phyloP scores from a whole-genome alignment of 2,113 vertebrate species.

The Hyperopisus bebe region DNA sequence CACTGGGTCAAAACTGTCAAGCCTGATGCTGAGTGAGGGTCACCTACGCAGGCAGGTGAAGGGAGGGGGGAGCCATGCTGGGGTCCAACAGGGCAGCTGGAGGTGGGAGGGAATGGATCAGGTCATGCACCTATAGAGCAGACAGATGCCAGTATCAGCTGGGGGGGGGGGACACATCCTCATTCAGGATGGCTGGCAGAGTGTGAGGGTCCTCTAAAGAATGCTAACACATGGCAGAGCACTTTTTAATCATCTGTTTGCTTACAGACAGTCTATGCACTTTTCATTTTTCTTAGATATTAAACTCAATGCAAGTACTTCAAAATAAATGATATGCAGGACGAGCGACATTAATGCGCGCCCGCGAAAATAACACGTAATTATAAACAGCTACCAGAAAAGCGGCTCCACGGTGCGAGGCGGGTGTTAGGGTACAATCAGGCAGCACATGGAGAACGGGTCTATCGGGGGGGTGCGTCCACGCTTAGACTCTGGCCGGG shows the following conservation, averaged over 20 bases:
- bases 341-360: slow-evolving; percentile 26
- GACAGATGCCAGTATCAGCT: slow-evolving; percentile 29
- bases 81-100: slow-evolving; percentile 28
- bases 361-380: slow-evolving; percentile 17
- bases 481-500: background rate
- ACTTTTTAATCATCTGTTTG: background rate
- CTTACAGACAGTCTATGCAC: background rate
- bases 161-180: background rate
- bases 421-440: slow-evolving; percentile 6
- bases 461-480: background rate
- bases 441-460: background rate
- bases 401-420: background rate
- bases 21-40: slow-evolving; percentile 62
- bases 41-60: slow-evolving; percentile 62
- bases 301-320: slow-evolving; percentile 14
- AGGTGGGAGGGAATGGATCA: background rate
- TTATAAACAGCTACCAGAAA: slow-evolving; percentile 2
- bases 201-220: background rate
- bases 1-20: slow-evolving; percentile 55
- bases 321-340: slow-evolving; percentile 19
- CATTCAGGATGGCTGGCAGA: background rate
- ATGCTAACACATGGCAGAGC: background rate
- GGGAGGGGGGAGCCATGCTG: slow-evolving; percentile 10
- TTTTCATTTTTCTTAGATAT: background rate
- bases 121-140: background rate